Evolutionary conservation across 2,888 invertebrate species (phyloP).

Genomic region (Siphlonurus alternatus): DNA sequence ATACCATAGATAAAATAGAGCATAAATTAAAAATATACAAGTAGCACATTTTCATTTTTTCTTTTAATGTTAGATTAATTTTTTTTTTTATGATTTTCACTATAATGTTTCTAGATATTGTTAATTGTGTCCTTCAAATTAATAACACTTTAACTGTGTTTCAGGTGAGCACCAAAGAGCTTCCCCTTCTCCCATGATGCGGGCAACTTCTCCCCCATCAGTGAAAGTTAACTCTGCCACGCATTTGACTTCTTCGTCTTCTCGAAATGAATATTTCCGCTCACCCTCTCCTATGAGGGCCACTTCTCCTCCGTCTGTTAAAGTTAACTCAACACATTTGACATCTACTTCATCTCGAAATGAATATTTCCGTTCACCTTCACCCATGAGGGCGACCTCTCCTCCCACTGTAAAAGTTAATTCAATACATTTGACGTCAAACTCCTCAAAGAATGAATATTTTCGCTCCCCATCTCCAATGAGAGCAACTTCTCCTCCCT

Average conservation of each 20-base stretch:
- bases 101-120: too few species aligned
- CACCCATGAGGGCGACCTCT: background rate
- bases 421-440: background rate
- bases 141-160: too few species aligned
- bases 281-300: background rate
- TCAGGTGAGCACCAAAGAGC: background rate
- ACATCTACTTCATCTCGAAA: background rate
- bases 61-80: too few species aligned
- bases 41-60: too few species aligned
- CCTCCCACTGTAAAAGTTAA: constrained; percentile 10
- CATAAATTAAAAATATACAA: too few species aligned
- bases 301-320: background rate
- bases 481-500: background rate
- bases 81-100: too few species aligned
- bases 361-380: background rate
- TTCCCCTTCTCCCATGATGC: background rate
- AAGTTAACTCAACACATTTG: background rate
- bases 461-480: background rate
- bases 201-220: background rate
- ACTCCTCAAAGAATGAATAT: background rate
- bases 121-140: too few species aligned
- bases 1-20: too few species aligned
- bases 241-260: background rate
- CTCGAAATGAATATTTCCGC: background rate
- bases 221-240: background rate